A percentile compares a stretch with the other conserved stretches of the same genome.
Evolutionary conservation across 1,140 invertebrate genomes (phyloP).

Genomic region (Galendromus occidentalis): DNA sequence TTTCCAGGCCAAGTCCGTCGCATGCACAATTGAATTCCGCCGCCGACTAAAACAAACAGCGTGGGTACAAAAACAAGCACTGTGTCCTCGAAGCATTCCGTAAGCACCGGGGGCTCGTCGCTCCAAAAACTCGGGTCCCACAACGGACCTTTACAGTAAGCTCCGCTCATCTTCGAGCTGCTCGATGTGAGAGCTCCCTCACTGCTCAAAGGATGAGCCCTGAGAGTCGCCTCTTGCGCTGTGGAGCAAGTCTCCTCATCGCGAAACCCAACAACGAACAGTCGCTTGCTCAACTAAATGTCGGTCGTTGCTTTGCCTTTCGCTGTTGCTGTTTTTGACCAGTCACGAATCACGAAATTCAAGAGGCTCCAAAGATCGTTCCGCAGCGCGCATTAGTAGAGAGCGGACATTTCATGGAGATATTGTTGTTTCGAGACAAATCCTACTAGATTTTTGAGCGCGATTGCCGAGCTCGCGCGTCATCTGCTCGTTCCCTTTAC

Average conservation of each 20-base stretch:
- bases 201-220: no score
- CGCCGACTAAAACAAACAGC: neutral
- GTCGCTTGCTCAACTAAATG: no score
- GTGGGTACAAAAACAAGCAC: neutral
- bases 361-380: constrained; percentile 33
- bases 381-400: constrained; percentile 30
- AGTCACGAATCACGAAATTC: constrained; percentile 24
- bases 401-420: no score
- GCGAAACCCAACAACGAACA: no score
- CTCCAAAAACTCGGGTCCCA: neutral
- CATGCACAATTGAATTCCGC: neutral
- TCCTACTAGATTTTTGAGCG: constrained; percentile 47
- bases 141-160: neutral
- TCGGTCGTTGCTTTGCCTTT: constrained; percentile 46
- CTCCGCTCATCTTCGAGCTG: neutral
- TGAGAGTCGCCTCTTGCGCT: no score
- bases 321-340: constrained; percentile 57
- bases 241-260: no score
- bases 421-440: constrained; percentile 46
- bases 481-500: no score
- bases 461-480: constrained; percentile 48
- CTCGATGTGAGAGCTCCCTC: neutral
- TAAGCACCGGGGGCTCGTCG: neutral
- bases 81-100: constrained; percentile 3
- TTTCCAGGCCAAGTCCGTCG: neutral